phyloP scores from a whole-genome alignment of 2,888 invertebrate genomes.

The Incurvaria masculella region DNA sequence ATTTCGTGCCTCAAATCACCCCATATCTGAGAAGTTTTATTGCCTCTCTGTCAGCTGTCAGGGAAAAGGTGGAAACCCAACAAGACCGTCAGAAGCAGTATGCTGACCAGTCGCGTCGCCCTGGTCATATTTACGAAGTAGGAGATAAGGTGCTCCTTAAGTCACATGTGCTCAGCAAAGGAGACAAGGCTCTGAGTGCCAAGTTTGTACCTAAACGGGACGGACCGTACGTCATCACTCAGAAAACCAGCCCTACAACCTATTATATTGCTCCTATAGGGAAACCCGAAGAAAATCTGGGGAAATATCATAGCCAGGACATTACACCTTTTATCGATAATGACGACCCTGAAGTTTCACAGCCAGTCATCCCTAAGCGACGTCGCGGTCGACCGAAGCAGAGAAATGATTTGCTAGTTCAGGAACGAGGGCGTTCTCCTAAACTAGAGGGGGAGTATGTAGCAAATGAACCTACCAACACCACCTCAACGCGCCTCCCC shows the following conservation, averaged over 20 bases:
- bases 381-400: too few relatives aligned
- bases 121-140: constrained; percentile 14
- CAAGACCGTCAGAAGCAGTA: constrained; percentile 16
- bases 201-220: constrained; percentile 23
- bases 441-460: too few relatives aligned
- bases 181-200: constrained; percentile 13
- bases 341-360: too few relatives aligned
- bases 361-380: too few relatives aligned
- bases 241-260: background rate
- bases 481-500: too few relatives aligned
- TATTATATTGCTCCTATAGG: too few relatives aligned
- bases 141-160: constrained; percentile 19
- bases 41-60: constrained; percentile 10
- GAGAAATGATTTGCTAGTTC: too few relatives aligned
- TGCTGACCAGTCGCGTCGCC: constrained; percentile 14
- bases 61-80: constrained; percentile 12
- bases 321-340: too few relatives aligned
- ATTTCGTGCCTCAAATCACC: background rate
- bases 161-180: constrained; percentile 18
- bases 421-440: too few relatives aligned
- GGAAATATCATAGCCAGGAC: too few relatives aligned
- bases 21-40: constrained; percentile 4
- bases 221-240: constrained; percentile 22
- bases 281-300: too few relatives aligned
- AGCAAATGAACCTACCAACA: too few relatives aligned